Conservation (phyloP, 2,113 vertebrate genomes). For the Nothoprocta pentlandii region DNA sequence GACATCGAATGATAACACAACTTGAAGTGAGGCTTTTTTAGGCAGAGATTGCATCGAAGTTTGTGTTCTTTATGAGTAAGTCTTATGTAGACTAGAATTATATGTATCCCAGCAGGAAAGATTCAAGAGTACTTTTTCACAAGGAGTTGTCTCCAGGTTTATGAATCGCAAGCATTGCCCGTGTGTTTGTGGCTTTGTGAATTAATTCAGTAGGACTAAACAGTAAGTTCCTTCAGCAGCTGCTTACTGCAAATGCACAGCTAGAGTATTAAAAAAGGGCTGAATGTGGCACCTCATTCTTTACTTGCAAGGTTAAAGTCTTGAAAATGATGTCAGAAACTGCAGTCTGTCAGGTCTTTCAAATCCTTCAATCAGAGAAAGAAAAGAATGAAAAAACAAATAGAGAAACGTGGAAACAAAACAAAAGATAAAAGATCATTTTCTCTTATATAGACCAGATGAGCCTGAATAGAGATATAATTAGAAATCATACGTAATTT, state of each 20-base stretch:
- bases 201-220: constrained; percentile 23
- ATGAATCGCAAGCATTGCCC: background rate
- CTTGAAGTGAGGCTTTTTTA: background rate
- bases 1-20: too few relatives aligned
- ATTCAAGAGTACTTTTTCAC: background rate
- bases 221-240: constrained; percentile 1
- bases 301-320: background rate
- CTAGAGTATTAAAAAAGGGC: background rate
- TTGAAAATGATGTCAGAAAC: background rate
- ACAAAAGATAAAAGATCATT: background rate
- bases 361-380: background rate
- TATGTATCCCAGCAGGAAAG: background rate
- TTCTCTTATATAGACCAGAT: background rate
- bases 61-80: background rate
- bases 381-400: background rate
- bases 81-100: background rate
- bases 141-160: background rate
- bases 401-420: background rate
- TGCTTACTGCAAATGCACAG: background rate
- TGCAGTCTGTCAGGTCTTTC: background rate
- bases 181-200: background rate
- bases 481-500: background rate
- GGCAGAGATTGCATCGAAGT: background rate
- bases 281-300: background rate
- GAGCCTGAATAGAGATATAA: background rate